Percentiles rank a stretch among this genome's conserved stretches.
Evolutionary conservation across 2,888 invertebrate genomes (phyloP).

Genomic region (Microplitis deprimator): DNA sequence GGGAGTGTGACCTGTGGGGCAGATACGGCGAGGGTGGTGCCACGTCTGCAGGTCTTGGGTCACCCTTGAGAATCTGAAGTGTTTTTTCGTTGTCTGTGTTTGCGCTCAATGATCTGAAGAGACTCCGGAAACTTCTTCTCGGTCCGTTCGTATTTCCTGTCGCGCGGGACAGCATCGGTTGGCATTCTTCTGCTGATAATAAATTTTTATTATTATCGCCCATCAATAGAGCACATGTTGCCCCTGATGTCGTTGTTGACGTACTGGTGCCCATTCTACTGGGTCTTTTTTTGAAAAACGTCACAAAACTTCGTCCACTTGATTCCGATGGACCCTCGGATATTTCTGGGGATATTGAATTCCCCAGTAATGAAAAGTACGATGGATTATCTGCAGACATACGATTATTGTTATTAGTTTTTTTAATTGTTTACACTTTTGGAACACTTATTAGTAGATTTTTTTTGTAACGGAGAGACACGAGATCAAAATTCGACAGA

Average conservation of each 20-base stretch:
- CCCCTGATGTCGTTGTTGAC: slow-evolving; percentile 57
- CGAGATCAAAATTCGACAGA: neutral
- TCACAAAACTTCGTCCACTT: slow-evolving; percentile 58
- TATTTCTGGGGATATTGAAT: slow-evolving; percentile 47
- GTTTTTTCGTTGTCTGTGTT: slow-evolving; percentile 77
- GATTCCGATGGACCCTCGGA: slow-evolving; percentile 25
- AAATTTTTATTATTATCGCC: slow-evolving; percentile 51
- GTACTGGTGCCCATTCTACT: slow-evolving; percentile 61
- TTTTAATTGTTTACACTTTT: slow-evolving; percentile 8
- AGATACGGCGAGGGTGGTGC: slow-evolving; percentile 74
- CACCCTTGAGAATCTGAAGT: slow-evolving; percentile 78
- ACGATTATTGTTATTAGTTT: slow-evolving; percentile 36
- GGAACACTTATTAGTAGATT: neutral
- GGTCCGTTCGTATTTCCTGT: slow-evolving; percentile 46
- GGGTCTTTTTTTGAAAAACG: slow-evolving; percentile 56
- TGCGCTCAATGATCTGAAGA: slow-evolving; percentile 78
- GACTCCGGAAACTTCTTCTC: slow-evolving; percentile 74
- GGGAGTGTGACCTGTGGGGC: slow-evolving; percentile 65
- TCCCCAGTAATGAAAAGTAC: slow-evolving; percentile 80
- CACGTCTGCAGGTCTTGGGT: slow-evolving; percentile 81
- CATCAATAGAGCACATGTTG: slow-evolving; percentile 47
- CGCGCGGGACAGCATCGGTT: slow-evolving; percentile 54
- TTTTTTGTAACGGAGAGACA: neutral
- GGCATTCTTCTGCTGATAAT: slow-evolving; percentile 56
- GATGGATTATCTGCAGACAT: slow-evolving; percentile 83